A percentile compares a stretch with the other conserved stretches of the same genome.
Conservation (phyloP, 2,888 invertebrate genomes). For the Esperia sulphurella region DNA sequence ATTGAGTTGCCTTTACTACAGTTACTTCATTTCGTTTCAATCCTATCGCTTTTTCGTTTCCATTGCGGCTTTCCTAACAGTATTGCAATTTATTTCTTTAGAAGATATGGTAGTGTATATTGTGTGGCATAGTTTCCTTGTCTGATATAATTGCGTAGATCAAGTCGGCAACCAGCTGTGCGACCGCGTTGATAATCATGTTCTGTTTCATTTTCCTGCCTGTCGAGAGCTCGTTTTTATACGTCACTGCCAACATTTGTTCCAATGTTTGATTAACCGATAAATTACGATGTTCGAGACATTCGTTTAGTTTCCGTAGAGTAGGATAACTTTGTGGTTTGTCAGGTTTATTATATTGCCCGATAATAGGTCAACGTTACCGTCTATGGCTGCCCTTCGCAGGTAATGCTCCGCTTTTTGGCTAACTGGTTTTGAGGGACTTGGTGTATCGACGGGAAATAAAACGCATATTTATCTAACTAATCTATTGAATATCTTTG, state of each 20-base stretch:
- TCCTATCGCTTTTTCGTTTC: constrained; percentile 1
- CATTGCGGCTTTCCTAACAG: constrained; percentile 5
- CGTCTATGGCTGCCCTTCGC: background rate
- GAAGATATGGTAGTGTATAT: constrained; percentile 26
- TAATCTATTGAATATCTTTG: too few species aligned
- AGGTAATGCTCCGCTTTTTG: background rate
- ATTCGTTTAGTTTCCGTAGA: constrained; percentile 3
- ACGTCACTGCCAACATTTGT: constrained; percentile 39
- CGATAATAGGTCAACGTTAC: constrained; percentile 28
- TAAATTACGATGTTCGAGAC: constrained; percentile 6
- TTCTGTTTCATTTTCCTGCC: constrained; percentile 59
- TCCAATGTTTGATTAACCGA: constrained; percentile 24
- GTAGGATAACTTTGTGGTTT: constrained; percentile 18
- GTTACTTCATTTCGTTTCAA: constrained; percentile 2
- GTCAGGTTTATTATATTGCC: constrained; percentile 22
- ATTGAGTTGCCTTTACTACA: constrained; percentile 16
- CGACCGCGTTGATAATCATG: constrained; percentile 57
- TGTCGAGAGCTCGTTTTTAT: constrained; percentile 31
- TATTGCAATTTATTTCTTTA: background rate
- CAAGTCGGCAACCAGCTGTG: constrained; percentile 50
- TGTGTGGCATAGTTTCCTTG: background rate
- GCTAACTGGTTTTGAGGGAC: background rate
- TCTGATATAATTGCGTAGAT: constrained; percentile 22
- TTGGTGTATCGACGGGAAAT: too few species aligned
- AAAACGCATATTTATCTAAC: too few species aligned